phyloP scores from a whole-genome alignment of 2,888 invertebrate species.

The Liopterus haemorrhoidalis region DNA sequence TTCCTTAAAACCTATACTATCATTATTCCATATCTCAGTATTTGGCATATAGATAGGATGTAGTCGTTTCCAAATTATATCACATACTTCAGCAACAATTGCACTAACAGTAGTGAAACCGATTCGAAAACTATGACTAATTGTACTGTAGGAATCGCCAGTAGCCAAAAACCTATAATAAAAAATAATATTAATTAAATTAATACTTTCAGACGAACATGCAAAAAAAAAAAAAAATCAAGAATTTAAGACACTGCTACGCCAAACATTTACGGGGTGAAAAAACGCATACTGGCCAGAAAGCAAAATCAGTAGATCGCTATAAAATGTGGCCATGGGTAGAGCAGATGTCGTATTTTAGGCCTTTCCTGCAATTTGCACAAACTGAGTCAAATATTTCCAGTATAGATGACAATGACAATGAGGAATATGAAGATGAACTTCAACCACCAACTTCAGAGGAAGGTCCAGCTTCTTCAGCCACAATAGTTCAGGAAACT shows the following conservation, averaged over 20 bases:
- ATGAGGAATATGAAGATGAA: not conserved
- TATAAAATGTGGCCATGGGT: constrained; percentile 19
- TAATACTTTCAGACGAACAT: too few species aligned
- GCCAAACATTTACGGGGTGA: constrained; percentile 7
- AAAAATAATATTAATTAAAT: too few species aligned
- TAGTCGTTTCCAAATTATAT: constrained; percentile 33
- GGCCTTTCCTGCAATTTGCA: constrained; percentile 19
- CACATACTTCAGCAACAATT: constrained; percentile 36
- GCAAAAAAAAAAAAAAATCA: constrained; percentile 8
- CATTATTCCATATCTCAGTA: constrained; percentile 26
- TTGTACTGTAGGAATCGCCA: constrained; percentile 32
- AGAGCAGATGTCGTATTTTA: constrained; percentile 20
- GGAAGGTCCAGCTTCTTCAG: too few species aligned
- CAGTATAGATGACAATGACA: not conserved
- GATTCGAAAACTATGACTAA: constrained; percentile 34
- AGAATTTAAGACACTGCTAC: constrained; percentile 15
- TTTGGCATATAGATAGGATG: constrained; percentile 29
- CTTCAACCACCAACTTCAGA: too few species aligned
- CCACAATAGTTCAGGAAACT: too few species aligned
- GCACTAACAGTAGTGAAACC: constrained; percentile 31
- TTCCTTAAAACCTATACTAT: constrained; percentile 20
- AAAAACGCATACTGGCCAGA: constrained; percentile 13
- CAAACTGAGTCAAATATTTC: constrained; percentile 20
- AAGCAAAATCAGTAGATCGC: constrained; percentile 12
- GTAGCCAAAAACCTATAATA: constrained; percentile 25